These are phyloP conservation scores for Xanthorhoe designata DNA, from an alignment of 2,888 invertebrate genomes.

Conservation along the genomic window DNA sequence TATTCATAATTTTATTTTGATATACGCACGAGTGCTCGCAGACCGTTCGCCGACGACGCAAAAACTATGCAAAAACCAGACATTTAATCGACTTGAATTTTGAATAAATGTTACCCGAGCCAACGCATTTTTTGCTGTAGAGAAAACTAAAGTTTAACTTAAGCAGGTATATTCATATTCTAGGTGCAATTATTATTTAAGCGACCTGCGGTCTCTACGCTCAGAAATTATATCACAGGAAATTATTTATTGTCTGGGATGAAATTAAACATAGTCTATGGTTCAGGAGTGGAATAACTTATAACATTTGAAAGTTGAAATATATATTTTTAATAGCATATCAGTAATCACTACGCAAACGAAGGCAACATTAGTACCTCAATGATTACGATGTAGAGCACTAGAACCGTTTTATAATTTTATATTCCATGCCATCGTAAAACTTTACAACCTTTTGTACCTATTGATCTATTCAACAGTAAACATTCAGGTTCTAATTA, in stretches of 20 bases:
- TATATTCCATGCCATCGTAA: slow-evolving; percentile 5
- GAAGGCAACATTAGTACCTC: not conserved
- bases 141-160: slow-evolving; percentile 10
- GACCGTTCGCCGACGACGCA: slow-evolving; percentile 42
- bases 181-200: slow-evolving; percentile 4
- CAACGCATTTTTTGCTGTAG: slow-evolving; percentile 14
- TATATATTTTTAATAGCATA: no score
- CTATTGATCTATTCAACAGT: not conserved
- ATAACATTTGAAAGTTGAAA: no score
- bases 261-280: no score
- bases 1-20: slow-evolving; percentile 56
- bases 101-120: slow-evolving; percentile 29
- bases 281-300: no score
- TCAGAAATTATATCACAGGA: not conserved
- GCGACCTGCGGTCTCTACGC: not conserved
- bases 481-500: not conserved
- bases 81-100: slow-evolving; percentile 50
- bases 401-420: slow-evolving; percentile 7
- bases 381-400: not conserved
- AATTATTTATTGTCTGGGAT: not conserved
- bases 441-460: slow-evolving; percentile 13
- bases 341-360: no score
- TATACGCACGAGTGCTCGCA: slow-evolving; percentile 64
- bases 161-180: not conserved
- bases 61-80: slow-evolving; percentile 50